Conservation (phyloP, 2,888 invertebrate species). For the Choristoneura rosaceana region DNA sequence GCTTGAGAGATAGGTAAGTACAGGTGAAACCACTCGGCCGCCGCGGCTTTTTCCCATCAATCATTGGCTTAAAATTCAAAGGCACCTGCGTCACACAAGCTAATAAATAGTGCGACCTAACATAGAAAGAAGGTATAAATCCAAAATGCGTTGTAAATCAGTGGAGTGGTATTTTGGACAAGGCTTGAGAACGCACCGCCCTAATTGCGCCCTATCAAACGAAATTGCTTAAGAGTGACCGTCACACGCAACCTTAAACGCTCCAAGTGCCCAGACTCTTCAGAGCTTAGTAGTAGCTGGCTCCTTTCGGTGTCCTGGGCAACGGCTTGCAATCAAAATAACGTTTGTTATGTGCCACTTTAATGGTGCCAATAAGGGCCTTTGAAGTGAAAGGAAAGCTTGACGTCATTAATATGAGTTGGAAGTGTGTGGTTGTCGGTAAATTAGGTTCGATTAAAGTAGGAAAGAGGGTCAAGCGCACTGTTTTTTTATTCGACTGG, state of each 20-base stretch:
- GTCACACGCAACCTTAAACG: constrained; percentile 23
- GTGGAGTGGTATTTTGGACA: constrained; percentile 22
- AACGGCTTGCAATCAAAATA: constrained; percentile 39
- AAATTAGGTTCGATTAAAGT: not conserved
- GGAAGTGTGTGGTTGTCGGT: not conserved
- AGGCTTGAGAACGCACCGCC: constrained; percentile 33
- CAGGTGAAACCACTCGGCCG: no score
- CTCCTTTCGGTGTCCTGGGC: constrained; percentile 18
- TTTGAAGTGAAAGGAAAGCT: constrained; percentile 36
- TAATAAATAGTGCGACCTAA: constrained; percentile 25
- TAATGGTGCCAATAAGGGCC: constrained; percentile 42
- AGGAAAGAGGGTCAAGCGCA: not conserved
- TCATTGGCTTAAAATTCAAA: not conserved
- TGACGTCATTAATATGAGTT: constrained; percentile 33
- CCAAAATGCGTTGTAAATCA: constrained; percentile 37
- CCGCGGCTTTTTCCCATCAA: no score
- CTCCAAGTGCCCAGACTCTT: not conserved
- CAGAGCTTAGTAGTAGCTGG: not conserved
- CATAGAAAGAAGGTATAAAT: constrained; percentile 30
- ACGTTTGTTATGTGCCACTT: constrained; percentile 38
- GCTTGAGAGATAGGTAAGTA: no score
- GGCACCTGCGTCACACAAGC: constrained; percentile 3
- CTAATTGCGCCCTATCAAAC: constrained; percentile 42
- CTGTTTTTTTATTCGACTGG: no score
- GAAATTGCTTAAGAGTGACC: constrained; percentile 39